These are phyloP conservation scores for Epinephelus cyanopodus DNA, from an alignment of 2,113 vertebrate species.

Conservation along the genomic window DNA sequence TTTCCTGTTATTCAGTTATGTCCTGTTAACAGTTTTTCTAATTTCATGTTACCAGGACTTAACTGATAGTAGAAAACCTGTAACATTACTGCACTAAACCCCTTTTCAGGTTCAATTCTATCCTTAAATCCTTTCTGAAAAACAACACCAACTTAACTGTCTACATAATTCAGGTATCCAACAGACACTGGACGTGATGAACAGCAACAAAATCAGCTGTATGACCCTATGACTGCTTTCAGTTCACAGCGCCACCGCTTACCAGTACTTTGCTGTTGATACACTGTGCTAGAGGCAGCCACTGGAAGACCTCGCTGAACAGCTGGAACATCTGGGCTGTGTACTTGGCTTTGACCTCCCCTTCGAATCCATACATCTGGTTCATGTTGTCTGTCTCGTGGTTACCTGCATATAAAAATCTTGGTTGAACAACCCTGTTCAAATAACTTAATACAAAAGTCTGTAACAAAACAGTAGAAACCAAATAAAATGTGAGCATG, in stretches of 20 bases:
- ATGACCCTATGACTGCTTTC: too few species aligned
- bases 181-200: neutral
- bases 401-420: slow-evolving; percentile 86
- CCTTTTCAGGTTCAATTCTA: neutral
- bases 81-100: neutral
- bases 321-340: slow-evolving; percentile 97
- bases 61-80: too few species aligned
- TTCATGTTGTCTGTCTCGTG: slow-evolving; percentile 99
- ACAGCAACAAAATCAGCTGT: neutral
- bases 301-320: slow-evolving; percentile 97
- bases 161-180: neutral
- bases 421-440: neutral
- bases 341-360: slow-evolving; percentile 97
- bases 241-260: slow-evolving; percentile 35
- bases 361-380: slow-evolving; percentile 98
- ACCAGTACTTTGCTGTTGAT: slow-evolving; percentile 95
- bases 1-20: too few species aligned
- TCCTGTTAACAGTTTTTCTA: too few species aligned
- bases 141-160: neutral
- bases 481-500: neutral
- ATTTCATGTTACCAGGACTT: too few species aligned
- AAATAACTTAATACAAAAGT: neutral
- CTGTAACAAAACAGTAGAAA: neutral
- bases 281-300: slow-evolving; percentile 94
- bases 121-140: neutral